phyloP scores from a whole-genome alignment of 1,140 invertebrate genomes.

The Oryzaephilus surinamensis region DNA sequence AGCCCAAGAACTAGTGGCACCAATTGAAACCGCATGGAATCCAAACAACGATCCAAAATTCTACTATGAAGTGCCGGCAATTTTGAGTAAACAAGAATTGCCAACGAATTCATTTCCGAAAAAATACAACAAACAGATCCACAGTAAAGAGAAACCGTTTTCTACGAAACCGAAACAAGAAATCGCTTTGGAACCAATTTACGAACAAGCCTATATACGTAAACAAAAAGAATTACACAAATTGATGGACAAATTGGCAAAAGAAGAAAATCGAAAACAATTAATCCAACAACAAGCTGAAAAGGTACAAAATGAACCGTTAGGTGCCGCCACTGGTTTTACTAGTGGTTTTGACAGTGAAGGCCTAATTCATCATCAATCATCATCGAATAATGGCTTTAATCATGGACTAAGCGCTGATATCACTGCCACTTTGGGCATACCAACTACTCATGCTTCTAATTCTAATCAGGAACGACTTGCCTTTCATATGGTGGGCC shows the following conservation, averaged over 20 bases:
- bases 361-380: not conserved
- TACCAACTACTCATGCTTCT: conserved; percentile 4
- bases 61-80: conserved; percentile 27
- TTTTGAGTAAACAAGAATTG: conserved; percentile 19
- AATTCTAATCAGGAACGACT: conserved; percentile 29
- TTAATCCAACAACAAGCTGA: too few relatives aligned
- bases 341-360: not conserved
- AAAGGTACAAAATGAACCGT: conserved; percentile 12
- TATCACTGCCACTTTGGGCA: conserved; percentile 3
- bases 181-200: conserved; percentile 22
- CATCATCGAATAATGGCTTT: not conserved
- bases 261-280: conserved; percentile 29
- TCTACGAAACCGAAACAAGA: conserved; percentile 26
- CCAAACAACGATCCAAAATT: conserved; percentile 32
- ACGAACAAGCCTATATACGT: conserved; percentile 17
- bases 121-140: conserved; percentile 32
- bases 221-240: conserved; percentile 30
- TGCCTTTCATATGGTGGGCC: conserved; percentile 51
- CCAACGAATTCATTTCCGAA: conserved; percentile 31
- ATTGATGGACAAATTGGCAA: conserved; percentile 23
- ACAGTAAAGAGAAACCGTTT: conserved; percentile 29
- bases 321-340: conserved; percentile 2
- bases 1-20: conserved; percentile 26
- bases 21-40: conserved; percentile 27
- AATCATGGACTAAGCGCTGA: not conserved